Base-by-base conservation (phyloP, 2,113 vertebrate genomes). In the Mobula birostris region DNA sequence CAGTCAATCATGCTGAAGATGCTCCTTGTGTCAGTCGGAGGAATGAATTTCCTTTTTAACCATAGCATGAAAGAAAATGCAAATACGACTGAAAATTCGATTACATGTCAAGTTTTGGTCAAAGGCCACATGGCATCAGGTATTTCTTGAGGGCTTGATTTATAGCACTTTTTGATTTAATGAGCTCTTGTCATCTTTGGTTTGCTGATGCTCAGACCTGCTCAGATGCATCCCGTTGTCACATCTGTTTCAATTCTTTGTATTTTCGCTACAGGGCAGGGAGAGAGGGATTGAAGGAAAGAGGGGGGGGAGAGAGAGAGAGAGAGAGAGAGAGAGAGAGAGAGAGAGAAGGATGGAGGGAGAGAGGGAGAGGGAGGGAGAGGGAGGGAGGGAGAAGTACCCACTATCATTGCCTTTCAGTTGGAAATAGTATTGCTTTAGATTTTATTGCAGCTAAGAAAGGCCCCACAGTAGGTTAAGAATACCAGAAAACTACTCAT, bases 121-220 rank as follows among this genome's bases (percentile, higher is more conserved):
- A 93, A 74, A 93, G 70, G 70, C 70, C 32, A 74, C 56, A 11
- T 76, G 66, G 36, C 36, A 93, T 93, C 17, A 56, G 21, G 40
- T 36, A 11, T 48, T 93, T 14, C 40, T 93, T 74, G 36, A 48
- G 40, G 56, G 8, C 66, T n/a, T 93, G 91, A 93, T 93, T 93
- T 74, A 93, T 93, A 27, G 40, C 40, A 93, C 40, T 93, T 27
- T 74, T 76, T 74, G 40, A 93, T 93, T 93, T 93, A 93, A 93
- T 93, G 56, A 72, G 36, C 70, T 48, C 91, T 36, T 19, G 70
- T 93, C 91, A 74, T 93, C 70, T 48, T 36, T 93, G 12, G 36
- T 74, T 76, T 74, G 74, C 74, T 93, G 91, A 70, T 72, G 32
- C 24, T 24, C 70, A 40, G 32, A 19, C 68, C 72, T 93, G 91